A percentile compares a stretch with the other conserved stretches of the same genome.
phyloP scores from a whole-genome alignment of 2,797 vertebrate genomes.

The Halcyon badia region DNA sequence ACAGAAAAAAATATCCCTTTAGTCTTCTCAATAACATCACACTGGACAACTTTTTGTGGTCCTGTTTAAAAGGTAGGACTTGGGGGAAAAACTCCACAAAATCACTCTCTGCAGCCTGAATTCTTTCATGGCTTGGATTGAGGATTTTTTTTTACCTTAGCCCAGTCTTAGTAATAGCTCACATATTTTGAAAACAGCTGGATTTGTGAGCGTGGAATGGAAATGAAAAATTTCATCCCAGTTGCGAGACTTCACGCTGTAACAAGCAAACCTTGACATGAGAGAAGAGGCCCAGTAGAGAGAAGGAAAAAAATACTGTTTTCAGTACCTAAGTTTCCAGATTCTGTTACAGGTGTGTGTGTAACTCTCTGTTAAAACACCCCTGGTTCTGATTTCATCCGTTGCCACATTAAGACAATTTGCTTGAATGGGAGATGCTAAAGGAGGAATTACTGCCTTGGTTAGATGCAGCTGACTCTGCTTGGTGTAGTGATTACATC shows the following conservation, averaged over 20 bases:
- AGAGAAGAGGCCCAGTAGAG: slow-evolving; percentile 16
- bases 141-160: background rate
- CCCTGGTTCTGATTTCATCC: background rate
- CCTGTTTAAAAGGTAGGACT: background rate
- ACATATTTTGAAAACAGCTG: background rate
- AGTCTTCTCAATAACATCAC: background rate
- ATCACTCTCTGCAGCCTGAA: background rate
- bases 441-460: background rate
- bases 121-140: background rate
- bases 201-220: background rate
- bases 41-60: background rate
- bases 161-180: background rate
- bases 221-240: slow-evolving; percentile 6
- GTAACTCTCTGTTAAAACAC: background rate
- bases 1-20: background rate
- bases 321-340: background rate
- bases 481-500: too few species aligned
- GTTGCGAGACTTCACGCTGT: background rate
- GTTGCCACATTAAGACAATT: background rate
- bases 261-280: background rate
- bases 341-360: background rate
- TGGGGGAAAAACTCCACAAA: background rate
- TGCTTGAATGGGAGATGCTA: background rate
- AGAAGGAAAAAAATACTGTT: background rate
- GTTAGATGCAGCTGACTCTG: background rate